These are phyloP conservation scores for Psittacula cyanocephala DNA, from an alignment of 2,113 vertebrate genomes.

Conservation along the genomic window DNA sequence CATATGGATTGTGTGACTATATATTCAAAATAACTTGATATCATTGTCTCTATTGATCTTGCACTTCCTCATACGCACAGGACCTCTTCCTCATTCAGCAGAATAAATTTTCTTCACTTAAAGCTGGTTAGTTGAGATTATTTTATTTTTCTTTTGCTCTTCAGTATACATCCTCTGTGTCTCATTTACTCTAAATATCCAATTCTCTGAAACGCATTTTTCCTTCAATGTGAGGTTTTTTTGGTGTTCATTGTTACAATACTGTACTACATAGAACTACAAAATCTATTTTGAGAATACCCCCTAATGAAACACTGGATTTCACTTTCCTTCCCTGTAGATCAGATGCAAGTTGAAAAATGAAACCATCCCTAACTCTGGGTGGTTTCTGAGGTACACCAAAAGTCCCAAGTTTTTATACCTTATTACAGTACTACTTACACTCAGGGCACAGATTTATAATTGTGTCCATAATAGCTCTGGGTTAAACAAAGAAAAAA, in stretches of 20 bases:
- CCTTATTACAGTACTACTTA: neutral
- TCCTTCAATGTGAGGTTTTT: neutral
- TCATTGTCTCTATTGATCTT: neutral
- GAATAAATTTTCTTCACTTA: neutral
- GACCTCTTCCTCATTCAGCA: neutral
- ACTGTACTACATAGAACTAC: neutral
- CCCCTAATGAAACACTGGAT: neutral
- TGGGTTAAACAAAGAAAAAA: neutral
- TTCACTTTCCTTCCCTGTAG: neutral
- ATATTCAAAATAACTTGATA: neutral
- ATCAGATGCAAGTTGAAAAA: neutral
- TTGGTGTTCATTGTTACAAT: neutral
- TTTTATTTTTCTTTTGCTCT: neutral
- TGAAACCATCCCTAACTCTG: neutral
- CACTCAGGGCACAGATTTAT: neutral
- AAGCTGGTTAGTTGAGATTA: neutral
- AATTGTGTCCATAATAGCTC: neutral
- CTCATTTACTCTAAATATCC: neutral
- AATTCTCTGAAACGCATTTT: neutral
- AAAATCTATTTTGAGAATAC: neutral
- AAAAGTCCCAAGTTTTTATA: neutral
- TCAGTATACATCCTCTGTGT: neutral
- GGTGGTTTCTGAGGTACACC: neutral
- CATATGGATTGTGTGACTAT: neutral
- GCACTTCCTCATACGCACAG: neutral